Evolutionary conservation across 2,113 vertebrate genomes (phyloP), one percentile per base, ranked within the genome.

Genomic region (Oreocharis arfaki): DNA sequence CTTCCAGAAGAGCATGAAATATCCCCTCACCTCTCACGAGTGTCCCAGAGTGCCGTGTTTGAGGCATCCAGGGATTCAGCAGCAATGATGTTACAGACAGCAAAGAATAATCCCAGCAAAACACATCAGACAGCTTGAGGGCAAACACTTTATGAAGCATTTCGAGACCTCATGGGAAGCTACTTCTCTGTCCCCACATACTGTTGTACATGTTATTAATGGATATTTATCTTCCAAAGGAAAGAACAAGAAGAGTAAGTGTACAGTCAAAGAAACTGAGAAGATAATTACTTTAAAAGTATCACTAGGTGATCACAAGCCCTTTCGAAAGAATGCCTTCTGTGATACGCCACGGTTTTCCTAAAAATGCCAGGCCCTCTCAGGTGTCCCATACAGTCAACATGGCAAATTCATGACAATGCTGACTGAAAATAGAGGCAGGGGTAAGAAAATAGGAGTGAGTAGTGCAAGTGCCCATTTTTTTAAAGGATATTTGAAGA

Each of bases 21-120:
- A 79, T 32, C 6, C 14, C 19, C 67, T 86, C 30, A 28, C 35
- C 32, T 61, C 32, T 59, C 39, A 23, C n/a, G n/a, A n/a, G n/a
- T 9, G 30, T 80, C 53, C 41, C 56, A 80, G 12, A 73, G 23
- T 2, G 0, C 14, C 60, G 49, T 0, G 0, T 60, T 44, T 80
- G 71, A 86, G 63, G 33, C 21, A 83, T 20, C 18, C 27, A 60
- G 80, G 30, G n/a, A 47, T 42, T 84, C 55, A 57, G 46, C 37
- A 89, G 68, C n/a, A 93, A 32, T 22, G 63, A 59, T 7, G 10
- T 37, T 71, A 55, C 49, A 60, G 33, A 59, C 9, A 80, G 63
- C 27, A 76, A 73, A 86, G 61, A 59, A 60, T 15, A 56, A 57
- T 60, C 28, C 59, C 32, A 81, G 46, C 15, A 81, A 87, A 89